Evolutionary conservation across 1,140 invertebrate species (phyloP).

Genomic region (Lepidurus arcticus): DNA sequence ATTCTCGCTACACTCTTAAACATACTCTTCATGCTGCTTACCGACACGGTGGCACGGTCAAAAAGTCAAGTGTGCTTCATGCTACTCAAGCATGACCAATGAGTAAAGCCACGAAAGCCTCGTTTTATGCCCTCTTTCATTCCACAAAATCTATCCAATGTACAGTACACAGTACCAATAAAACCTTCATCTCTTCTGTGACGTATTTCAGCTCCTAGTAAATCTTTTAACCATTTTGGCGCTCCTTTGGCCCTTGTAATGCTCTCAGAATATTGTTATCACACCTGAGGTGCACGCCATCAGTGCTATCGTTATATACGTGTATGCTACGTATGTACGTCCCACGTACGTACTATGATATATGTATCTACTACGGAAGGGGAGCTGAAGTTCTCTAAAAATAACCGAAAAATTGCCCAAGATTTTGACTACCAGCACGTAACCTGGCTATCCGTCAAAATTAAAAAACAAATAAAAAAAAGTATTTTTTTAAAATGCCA

Average conservation of each 20-base stretch:
- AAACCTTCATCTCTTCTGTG: not conserved
- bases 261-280: slow-evolving; percentile 15
- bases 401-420: not conserved
- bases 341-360: too few relatives aligned
- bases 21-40: not conserved
- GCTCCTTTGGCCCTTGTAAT: not conserved
- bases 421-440: not conserved
- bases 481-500: too few relatives aligned
- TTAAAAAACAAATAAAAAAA: not conserved
- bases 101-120: not conserved
- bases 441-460: not conserved
- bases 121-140: not conserved
- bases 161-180: not conserved
- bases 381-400: not conserved
- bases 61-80: slow-evolving; percentile 17
- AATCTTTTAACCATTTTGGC: not conserved
- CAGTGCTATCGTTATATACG: not conserved
- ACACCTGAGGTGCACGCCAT: slow-evolving; percentile 20
- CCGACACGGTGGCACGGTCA: not conserved
- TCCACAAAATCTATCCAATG: not conserved
- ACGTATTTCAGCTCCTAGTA: not conserved
- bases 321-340: too few relatives aligned
- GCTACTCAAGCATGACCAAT: slow-evolving; percentile 10
- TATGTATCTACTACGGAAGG: not conserved
- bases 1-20: not conserved